Base-by-base conservation (phyloP, 1,140 invertebrate species). In the Neodiprion lecontei region DNA sequence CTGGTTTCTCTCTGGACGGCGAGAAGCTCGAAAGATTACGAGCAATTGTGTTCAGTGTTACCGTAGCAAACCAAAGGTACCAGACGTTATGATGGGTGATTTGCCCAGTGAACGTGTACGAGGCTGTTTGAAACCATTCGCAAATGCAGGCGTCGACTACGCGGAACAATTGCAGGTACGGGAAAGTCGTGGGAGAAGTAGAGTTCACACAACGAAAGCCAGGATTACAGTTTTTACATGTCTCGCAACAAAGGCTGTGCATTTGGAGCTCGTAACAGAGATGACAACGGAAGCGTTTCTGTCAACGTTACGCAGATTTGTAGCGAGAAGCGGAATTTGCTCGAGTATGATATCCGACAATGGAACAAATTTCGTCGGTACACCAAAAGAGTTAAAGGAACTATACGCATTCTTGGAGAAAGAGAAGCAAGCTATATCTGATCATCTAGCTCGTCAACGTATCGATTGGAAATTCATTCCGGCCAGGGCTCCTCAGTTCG, bases 1-100 rank as follows among this genome's bases (percentile, higher is more conserved):
- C 48, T 87, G 84, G 85, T 76, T 79, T 0, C 47, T 86, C 17
- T 67, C 75, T 7, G 84, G 84, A 50, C 74, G 78, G 48, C 79
- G 74, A 53, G 71, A 78, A 74, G 69, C 77, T 2, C 75, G 77
- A 71, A 72, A 75, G 17, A 61, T 79, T 72, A 77, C 82, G 23
- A 66, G 73, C 5, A 81, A 72, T 40, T 89, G 87, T 75, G 74
- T 88, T 11, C 77, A 17, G 23, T 88, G 87, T 75, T 79, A 72
- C 67, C 50, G 79, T 23, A 75, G 74, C 8, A 79, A 78, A 53
- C 79, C 83, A 48, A 75, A 77, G 67, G 23, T 75, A 9, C n/a
- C 74, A 10, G 76, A 82, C 3, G 74, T 77, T n/a, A 72, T 82
- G 10, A 87, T 87, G 85, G 85, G 74, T 5, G 50, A 86, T 66